Evolutionary conservation across 53 echinoderm and acorn worm species (phyloP).

Genomic region (Henricia sp.): DNA sequence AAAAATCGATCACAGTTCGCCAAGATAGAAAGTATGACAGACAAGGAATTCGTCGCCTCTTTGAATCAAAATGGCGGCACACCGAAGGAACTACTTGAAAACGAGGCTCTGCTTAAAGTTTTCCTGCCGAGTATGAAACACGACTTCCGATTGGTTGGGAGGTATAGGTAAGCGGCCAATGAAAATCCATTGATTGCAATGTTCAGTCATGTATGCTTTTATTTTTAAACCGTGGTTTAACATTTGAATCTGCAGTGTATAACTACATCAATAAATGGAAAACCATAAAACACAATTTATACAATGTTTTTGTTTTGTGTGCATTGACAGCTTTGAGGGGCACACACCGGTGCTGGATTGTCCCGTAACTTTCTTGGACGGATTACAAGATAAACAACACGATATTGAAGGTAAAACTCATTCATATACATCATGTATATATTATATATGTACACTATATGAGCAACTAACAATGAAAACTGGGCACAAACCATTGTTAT

Average conservation of each 20-base stretch:
- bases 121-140: constrained; percentile 62
- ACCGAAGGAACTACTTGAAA: constrained; percentile 64
- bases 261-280: no score
- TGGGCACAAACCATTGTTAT: no score
- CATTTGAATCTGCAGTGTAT: no score
- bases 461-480: no score
- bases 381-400: constrained; percentile 53
- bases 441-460: background rate
- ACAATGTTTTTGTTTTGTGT: background rate
- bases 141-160: constrained; percentile 66
- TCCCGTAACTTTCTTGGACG: constrained; percentile 72
- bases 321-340: constrained; percentile 32
- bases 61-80: constrained; percentile 73
- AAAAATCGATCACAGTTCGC: constrained; percentile 2
- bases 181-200: no score
- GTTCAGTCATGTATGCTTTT: no score
- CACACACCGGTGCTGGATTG: constrained; percentile 59
- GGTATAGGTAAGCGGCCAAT: constrained; percentile 62
- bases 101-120: constrained; percentile 66
- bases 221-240: no score
- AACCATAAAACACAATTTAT: no score
- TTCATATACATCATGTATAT: background rate
- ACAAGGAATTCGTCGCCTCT: constrained; percentile 67
- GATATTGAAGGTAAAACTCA: constrained; percentile 20
- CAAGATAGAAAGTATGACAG: constrained; percentile 21